A percentile compares a stretch with the other conserved stretches of the same genome.
Conservation (phyloP, 2,888 invertebrate genomes). For the Diogma glabrata region DNA sequence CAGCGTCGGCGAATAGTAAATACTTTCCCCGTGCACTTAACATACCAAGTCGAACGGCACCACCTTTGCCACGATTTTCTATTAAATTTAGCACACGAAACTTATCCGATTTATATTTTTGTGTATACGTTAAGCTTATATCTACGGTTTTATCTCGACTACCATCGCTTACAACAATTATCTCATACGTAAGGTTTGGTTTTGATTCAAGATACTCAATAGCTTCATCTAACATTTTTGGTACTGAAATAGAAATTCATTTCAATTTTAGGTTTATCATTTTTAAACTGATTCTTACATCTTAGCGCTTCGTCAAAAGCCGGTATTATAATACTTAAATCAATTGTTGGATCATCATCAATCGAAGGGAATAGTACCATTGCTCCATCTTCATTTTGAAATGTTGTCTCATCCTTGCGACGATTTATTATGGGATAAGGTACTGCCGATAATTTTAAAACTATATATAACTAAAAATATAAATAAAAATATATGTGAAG, state of each 20-base stretch:
- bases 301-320: conserved; percentile 93
- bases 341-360: conserved; percentile 52
- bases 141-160: conserved; percentile 79
- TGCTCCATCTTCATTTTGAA: conserved; percentile 45
- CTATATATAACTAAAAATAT: conserved; percentile 45
- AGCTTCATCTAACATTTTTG: conserved; percentile 85
- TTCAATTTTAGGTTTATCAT: background rate
- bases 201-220: conserved; percentile 64
- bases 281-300: conserved; percentile 45
- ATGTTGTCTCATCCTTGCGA: conserved; percentile 64
- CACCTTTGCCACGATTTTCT: conserved; percentile 94
- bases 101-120: conserved; percentile 61
- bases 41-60: conserved; percentile 91
- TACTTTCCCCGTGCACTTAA: conserved; percentile 74
- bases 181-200: conserved; percentile 69
- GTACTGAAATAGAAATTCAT: conserved; percentile 46
- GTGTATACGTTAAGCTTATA: conserved; percentile 63
- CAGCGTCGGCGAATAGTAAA: conserved; percentile 95
- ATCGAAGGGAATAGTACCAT: conserved; percentile 58
- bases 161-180: conserved; percentile 95
- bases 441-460: conserved; percentile 48
- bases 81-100: conserved; percentile 74
- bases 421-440: conserved; percentile 56
- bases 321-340: conserved; percentile 86
- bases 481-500: background rate